These are phyloP conservation scores for Nymphalis io DNA, from an alignment of 1,140 invertebrate genomes.

Conservation along the genomic window DNA sequence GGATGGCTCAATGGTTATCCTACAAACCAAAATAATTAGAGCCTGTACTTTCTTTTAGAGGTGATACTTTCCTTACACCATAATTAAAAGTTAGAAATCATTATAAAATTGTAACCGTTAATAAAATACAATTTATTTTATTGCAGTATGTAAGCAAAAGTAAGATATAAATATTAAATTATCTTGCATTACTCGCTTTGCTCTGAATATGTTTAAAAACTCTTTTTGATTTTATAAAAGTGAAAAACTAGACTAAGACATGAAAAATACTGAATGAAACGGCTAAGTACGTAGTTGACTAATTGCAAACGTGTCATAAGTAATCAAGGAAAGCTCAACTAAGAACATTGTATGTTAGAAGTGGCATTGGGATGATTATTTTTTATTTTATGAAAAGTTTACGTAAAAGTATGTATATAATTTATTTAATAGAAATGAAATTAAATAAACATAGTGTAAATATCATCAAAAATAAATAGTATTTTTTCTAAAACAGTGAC, in stretches of 20 bases:
- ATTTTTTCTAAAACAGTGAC: too few relatives aligned
- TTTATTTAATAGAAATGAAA: too few relatives aligned
- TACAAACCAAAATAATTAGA: too few relatives aligned
- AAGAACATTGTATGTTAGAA: neutral
- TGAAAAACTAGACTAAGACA: constrained; percentile 7
- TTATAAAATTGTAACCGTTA: too few relatives aligned
- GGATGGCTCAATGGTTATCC: too few relatives aligned
- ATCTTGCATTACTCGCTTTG: neutral
- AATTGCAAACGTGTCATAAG: constrained; percentile 11
- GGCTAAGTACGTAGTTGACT: constrained; percentile 3
- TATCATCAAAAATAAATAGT: too few relatives aligned
- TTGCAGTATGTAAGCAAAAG: neutral
- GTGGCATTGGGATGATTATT: neutral
- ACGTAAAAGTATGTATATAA: too few relatives aligned
- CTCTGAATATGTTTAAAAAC: neutral
- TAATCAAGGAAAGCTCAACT: constrained; percentile 1
- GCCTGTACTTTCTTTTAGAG: too few relatives aligned
- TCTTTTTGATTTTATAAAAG: neutral
- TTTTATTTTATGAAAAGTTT: neutral
- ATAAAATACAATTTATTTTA: too few relatives aligned
- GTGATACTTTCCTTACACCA: too few relatives aligned
- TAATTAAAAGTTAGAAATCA: too few relatives aligned
- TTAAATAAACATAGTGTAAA: too few relatives aligned
- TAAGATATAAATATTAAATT: neutral
- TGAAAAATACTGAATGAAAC: neutral